Conservation (phyloP, 2,888 invertebrate genomes). For the Erynnis tages region DNA sequence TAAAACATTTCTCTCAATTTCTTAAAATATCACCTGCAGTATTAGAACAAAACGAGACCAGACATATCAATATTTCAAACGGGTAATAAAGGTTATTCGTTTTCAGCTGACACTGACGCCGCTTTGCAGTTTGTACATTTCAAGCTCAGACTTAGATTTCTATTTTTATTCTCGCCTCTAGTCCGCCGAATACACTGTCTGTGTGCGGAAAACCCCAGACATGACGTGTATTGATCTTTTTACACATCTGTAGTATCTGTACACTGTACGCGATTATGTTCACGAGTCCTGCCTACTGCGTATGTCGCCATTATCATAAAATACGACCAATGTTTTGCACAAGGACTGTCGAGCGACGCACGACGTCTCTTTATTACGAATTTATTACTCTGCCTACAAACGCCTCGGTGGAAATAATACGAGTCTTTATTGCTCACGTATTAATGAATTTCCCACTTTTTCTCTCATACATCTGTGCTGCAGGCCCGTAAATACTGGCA, state of each 20-base stretch:
- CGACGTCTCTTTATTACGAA: slow-evolving; percentile 63
- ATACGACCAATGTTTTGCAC: slow-evolving; percentile 35
- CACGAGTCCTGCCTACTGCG: slow-evolving; percentile 9
- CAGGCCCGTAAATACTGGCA: slow-evolving; percentile 34
- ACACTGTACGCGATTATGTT: slow-evolving; percentile 14
- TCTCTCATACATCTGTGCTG: slow-evolving; percentile 33
- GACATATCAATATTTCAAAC: neutral
- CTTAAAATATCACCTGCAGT: too few species aligned
- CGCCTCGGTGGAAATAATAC: slow-evolving; percentile 51
- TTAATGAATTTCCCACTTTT: slow-evolving; percentile 53
- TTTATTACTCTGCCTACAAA: slow-evolving; percentile 57
- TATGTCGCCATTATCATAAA: slow-evolving; percentile 35
- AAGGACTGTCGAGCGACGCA: slow-evolving; percentile 42
- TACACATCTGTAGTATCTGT: slow-evolving; percentile 18
- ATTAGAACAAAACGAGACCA: neutral
- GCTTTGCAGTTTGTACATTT: neutral
- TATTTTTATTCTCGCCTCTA: neutral
- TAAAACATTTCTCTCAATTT: too few species aligned
- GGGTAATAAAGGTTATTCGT: neutral
- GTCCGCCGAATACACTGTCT: slow-evolving; percentile 4
- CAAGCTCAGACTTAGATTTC: neutral
- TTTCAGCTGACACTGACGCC: too few species aligned
- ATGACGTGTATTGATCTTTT: slow-evolving; percentile 21
- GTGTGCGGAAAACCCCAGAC: slow-evolving; percentile 9
- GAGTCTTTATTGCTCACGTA: slow-evolving; percentile 59